Base-by-base conservation (phyloP, 2,797 vertebrate genomes). In the Poeciliopsis infans region DNA sequence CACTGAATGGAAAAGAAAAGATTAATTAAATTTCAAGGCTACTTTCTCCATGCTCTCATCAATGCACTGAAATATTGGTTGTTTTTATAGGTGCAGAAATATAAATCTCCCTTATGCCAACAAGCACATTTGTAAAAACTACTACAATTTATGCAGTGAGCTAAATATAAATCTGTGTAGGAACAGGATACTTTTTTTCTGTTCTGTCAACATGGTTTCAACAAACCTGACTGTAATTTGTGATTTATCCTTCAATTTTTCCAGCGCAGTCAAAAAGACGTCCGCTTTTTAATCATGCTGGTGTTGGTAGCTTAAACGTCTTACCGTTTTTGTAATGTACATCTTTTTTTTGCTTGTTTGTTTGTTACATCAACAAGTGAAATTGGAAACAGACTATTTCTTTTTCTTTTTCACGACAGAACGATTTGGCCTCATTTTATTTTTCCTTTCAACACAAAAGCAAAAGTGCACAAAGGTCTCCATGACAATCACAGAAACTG, bases 401-500 rank as follows among this genome's bases (percentile, higher is more conserved):
- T 49, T 46, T 72, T 47, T 46, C 53, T 47, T 11, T 53, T 36
- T 53, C 20, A n/a, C 7, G 11, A 51, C 36, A 39, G 33, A 66
- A 69, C 1, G 55, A 53, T 71, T 43, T 76, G 49, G 75, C 28
- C 25, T 0, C 31, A n/a, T 64, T 23, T 43, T 28, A n/a, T 72
- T 77, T 53, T 76, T 49, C 20, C 43, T 78, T 2, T 36, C 13
- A 43, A 39, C 45, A 45, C 68, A 69, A 61, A 70, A 36, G 43
- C 25, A 28, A 41, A 70, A 70, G 68, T n/a, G 25, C n/a, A 45
- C 23, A 39, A 68, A 15, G 61, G 76, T 89, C 79, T 82, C 53
- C 59, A 55, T 87, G 86, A 82, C 23, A 2, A 83, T 87, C 71
- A 80, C 70, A 81, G 79, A 36, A 3, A 72, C 43, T 75, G 76